Evolutionary conservation across 2,113 vertebrate genomes (phyloP).

Genomic region (Crotalus tigris): DNA sequence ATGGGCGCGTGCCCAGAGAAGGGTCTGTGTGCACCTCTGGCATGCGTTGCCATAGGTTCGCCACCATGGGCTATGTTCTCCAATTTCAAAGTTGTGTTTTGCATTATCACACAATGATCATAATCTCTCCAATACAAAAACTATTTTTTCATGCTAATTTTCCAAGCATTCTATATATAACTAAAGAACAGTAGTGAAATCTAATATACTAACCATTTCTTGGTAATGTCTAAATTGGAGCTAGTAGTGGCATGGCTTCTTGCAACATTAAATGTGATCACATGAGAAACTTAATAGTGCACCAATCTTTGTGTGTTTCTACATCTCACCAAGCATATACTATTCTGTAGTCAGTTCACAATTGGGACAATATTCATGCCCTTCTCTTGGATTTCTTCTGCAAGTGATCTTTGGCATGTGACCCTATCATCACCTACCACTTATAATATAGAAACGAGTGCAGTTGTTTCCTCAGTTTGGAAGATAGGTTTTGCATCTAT

Average conservation of each 20-base stretch:
- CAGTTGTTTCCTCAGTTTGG: neutral
- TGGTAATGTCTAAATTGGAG: neutral
- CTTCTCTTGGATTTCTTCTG: neutral
- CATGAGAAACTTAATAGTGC: neutral
- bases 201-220: neutral
- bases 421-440: neutral
- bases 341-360: neutral
- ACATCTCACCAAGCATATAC: neutral
- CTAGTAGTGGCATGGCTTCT: neutral
- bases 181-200: neutral
- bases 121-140: neutral
- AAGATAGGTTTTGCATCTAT: neutral
- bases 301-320: too few species aligned
- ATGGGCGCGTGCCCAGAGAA: too few species aligned
- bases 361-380: neutral
- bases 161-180: neutral
- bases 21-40: too few species aligned
- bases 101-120: slow-evolving; percentile 8
- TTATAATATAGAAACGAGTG: neutral
- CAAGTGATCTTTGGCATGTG: neutral
- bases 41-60: too few species aligned
- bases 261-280: slow-evolving; percentile 8
- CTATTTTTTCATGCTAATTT: neutral
- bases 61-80: neutral
- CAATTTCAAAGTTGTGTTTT: neutral